These are phyloP conservation scores for Trachops cirrhosus DNA, from an alignment of 2,797 vertebrate genomes.

Conservation along the genomic window DNA sequence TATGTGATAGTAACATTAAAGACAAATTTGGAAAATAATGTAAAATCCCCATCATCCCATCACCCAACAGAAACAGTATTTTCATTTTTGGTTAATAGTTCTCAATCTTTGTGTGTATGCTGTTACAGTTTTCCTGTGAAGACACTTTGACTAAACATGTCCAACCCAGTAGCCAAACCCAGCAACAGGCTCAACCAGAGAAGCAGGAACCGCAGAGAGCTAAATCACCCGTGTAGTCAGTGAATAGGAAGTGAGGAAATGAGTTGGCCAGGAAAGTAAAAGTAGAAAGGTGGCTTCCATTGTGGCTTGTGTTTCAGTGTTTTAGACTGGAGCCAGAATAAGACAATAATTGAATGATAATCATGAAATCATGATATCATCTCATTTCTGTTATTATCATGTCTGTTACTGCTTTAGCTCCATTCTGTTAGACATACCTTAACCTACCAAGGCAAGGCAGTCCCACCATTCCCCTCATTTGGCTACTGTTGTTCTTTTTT, in stretches of 20 bases:
- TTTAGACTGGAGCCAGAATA: background rate
- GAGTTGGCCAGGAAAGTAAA: background rate
- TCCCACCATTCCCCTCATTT: background rate
- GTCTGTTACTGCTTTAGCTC: background rate
- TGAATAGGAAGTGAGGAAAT: background rate
- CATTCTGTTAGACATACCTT: background rate
- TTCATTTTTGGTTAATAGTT: background rate
- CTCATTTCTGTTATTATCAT: background rate
- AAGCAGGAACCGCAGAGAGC: background rate
- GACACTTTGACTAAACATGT: background rate
- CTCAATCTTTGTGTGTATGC: background rate
- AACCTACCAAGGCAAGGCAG: background rate
- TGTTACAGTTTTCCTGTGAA: background rate
- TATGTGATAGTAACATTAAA: background rate
- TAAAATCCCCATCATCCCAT: background rate
- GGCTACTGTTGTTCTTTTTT: background rate
- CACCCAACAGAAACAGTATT: background rate
- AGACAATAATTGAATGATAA: background rate
- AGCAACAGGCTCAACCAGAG: background rate
- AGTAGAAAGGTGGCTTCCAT: background rate
- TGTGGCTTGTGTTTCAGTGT: background rate
- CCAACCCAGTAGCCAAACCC: background rate
- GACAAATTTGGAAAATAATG: background rate
- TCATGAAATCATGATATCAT: background rate
- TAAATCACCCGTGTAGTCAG: background rate